These are phyloP conservation scores for Tiliqua scincoides DNA, from an alignment of 2,113 vertebrate species.

Conservation along the genomic window DNA sequence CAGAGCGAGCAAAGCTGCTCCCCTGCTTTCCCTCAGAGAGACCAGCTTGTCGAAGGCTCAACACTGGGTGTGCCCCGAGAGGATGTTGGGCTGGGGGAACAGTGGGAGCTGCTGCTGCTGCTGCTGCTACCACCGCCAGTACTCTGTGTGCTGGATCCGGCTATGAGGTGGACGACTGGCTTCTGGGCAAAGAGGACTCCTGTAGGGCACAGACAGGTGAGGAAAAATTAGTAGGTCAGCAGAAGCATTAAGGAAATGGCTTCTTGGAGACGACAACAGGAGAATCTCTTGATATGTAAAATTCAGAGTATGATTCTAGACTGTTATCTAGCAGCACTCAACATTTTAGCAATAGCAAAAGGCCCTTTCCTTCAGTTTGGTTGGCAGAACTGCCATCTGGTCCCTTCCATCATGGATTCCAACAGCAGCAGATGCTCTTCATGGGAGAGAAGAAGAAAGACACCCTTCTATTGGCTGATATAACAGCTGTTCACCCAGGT, in stretches of 20 bases:
- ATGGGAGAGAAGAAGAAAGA: no score
- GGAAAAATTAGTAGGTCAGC: neutral
- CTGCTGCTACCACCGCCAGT: constrained; percentile 64
- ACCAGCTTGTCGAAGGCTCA: constrained; percentile 86
- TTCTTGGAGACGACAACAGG: neutral
- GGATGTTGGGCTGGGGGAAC: constrained; percentile 82
- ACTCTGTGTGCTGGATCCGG: constrained; percentile 76
- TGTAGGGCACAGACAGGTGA: neutral
- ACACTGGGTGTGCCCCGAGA: constrained; percentile 79
- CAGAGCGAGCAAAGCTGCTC: constrained; percentile 19
- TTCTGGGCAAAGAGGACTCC: constrained; percentile 86
- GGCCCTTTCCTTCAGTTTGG: no score
- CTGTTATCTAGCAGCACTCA: no score
- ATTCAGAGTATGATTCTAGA: neutral
- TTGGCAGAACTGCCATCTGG: no score
- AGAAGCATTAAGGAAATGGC: rapidly evolving
- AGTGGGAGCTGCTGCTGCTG: constrained; percentile 77
- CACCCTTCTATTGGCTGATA: no score
- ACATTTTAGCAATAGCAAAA: no score
- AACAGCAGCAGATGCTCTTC: no score
- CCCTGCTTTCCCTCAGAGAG: constrained; percentile 72
- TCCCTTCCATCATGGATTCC: no score
- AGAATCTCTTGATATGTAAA: rapidly evolving
- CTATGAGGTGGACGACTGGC: constrained; percentile 79
- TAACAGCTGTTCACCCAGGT: no score